phyloP scores from a whole-genome alignment of 2,888 invertebrate genomes.

The Sphaerophoria taeniata region DNA sequence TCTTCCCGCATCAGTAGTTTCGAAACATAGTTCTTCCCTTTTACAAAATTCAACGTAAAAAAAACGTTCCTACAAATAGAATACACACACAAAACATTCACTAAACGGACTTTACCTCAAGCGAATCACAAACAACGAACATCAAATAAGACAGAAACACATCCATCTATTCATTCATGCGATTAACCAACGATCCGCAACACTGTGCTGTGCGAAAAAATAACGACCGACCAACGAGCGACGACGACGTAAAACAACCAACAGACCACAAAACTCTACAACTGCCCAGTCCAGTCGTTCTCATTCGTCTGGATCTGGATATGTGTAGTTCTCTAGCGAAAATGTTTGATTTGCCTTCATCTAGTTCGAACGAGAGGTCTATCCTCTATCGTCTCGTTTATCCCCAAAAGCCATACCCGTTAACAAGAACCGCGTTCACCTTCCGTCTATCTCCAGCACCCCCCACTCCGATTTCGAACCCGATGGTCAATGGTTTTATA shows the following conservation, averaged over 20 bases:
- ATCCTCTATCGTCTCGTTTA: neutral
- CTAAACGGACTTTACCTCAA: constrained; percentile 60
- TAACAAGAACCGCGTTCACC: neutral
- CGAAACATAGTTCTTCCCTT: constrained; percentile 39
- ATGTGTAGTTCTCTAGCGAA: constrained; percentile 44
- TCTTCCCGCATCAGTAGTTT: constrained; percentile 36
- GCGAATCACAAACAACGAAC: constrained; percentile 48
- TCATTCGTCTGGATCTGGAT: constrained; percentile 25
- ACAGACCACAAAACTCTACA: constrained; percentile 52
- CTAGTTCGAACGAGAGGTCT: neutral
- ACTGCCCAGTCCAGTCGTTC: constrained; percentile 53
- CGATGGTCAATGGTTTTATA: no score
- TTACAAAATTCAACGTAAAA: neutral
- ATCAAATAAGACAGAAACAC: constrained; percentile 54
- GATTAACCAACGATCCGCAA: constrained; percentile 72
- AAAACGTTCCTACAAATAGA: neutral
- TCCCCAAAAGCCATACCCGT: neutral
- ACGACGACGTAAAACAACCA: constrained; percentile 24
- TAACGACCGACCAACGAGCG: constrained; percentile 14
- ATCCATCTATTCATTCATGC: constrained; percentile 68
- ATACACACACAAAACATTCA: constrained; percentile 29
- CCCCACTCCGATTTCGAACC: no score
- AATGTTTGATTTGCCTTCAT: constrained; percentile 50
- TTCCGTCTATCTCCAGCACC: no score
- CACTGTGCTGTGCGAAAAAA: constrained; percentile 46